Base-by-base conservation (phyloP, 1,140 invertebrate species). In the Penaeus chinensis region DNA sequence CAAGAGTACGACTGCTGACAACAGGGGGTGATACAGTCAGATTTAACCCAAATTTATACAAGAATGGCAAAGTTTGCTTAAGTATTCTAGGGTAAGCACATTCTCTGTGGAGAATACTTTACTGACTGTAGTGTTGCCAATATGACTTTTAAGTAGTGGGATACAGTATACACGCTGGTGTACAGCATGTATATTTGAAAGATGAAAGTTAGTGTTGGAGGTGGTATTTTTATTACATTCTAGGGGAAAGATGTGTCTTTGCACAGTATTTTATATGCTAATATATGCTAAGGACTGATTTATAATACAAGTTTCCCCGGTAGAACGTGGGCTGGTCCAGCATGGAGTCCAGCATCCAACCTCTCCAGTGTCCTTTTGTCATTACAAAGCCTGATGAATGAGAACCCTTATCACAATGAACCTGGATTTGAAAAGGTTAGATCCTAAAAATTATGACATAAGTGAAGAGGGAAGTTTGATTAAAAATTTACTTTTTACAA, bases 361-460 rank as follows among this genome's bases (percentile, higher is more conserved):
- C 90, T 95, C 42, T 93, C 93, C 11, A 93, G 93, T 91, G 92
- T 94, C 61, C 92, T 95, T 16, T 92, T 95, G 24, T 94, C 94
- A 22, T 94, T 95, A 82, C 94, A 95, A 91, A 94, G 93, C 74
- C 91, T 95, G 19, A 91, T 95, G 88, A 94, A 93, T 91, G 94
- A 94, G 90, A 94, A 94, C 87, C 94, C 94, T n/a, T 94, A 94
- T 91, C 93, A 93, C 91, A 94, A 94, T 92, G 94, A 95, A 91
- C 94, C 94, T 77, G 94, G 94, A 8, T 94, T 93, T 91, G 92
- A 93, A 92, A 91, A 91, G 91, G 69, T 91, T 93, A 93, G 90
- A 93, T 93, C 10, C 42, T 32, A 16, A 24, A 54, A 54, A 54
- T 54, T 54, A 54, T 54, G 8, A 42, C 54, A 11, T 54, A 13